Base-by-base conservation (phyloP, 2,888 invertebrate species). In the Lasioglossum malachurum region DNA sequence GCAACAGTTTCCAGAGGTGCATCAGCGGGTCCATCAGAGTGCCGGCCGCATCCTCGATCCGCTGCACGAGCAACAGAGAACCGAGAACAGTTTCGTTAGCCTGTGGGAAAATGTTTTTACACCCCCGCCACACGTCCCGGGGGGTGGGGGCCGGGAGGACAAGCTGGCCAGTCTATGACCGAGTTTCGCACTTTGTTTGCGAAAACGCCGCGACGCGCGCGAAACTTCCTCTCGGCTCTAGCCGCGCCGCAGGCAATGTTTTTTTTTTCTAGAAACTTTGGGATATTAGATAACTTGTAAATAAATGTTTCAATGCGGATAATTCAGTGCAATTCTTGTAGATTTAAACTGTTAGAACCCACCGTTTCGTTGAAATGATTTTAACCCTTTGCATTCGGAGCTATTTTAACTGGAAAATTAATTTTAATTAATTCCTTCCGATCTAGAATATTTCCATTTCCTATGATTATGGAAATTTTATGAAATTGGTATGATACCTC, bases 1-100 rank as follows among this genome's bases (percentile, higher is more conserved):
- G 88, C n/a, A 95, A 80, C 53, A 95, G 79, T 89, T 94, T 94
- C 83, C 94, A 93, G 14, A 94, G 41, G 86, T 95, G 93, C 35
- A 90, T 91, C 44, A 96, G 80, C 1, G 96, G 96, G 91, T 95
- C 94, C 41, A 84, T 88, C 31, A 94, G 77, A 27, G 88, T 82
- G 46, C 83, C 89, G 12, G 93, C 94, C 23, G 92, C 89, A 73
- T 91, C 94, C 75, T 88, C 86, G 31, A 90, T 88, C 46, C 87
- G 90, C 94, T 94, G 78, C n/a, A 12, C 12, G 57, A n/a, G 53
- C 0, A n/a, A 53, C 53, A 53, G n/a, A 53, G 57, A 57, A n/a
- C 57, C 2, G 10, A 10, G 35, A 88, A 90, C 73, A 84, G 77
- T 86, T 85, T 80, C 31, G 71, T 71, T 81, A 38, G 23, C 19